Base-by-base conservation (phyloP, 2,113 vertebrate species). In the Salminus brasiliensis region DNA sequence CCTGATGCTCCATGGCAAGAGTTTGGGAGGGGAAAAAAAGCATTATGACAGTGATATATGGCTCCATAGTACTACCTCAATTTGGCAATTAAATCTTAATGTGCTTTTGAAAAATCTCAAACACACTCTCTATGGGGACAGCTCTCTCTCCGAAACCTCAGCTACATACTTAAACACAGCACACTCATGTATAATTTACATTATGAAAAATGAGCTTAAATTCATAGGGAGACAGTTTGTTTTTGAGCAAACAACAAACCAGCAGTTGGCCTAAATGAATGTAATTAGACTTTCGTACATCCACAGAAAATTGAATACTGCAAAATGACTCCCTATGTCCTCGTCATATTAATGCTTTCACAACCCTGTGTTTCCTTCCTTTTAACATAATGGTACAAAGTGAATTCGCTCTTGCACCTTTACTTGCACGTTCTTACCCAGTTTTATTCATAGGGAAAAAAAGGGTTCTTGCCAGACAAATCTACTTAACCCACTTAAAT, bases 71-170 rank as follows among this genome's bases (percentile, higher is more conserved):
- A 67, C 69, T 69, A 66, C 27, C 55, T 41, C 74, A 43, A 78
- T 81, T 77, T 81, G 77, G 70, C 72, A 69, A 78, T 77, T 77
- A 78, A 69, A 74, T 68, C 43, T 43, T 73, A 78, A 83, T 77
- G 49, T 72, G 47, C n/a, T 62, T 72, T 74, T 43, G 36, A 73
- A 79, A 79, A 25, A 75, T 27, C 18, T 34, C 65, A 29, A 21
- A 70, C 59, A 34, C 21, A 43, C 49, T 55, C 65, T 66, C 45
- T 23, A 4, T 25, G 21, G 69, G 30, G 52, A 81, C 55, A n/a
- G 62, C 73, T 55, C 34, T 30, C 47, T 60, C 62, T 62, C 60
- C 41, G 74, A 43, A 36, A 3, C 49, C 25, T 73, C 52, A 36
- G 32, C 25, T 30, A 60, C 69, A 72, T 36, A 13, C 49, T 72